Base-by-base conservation (phyloP, 2,113 vertebrate genomes). In the Canis aureus region DNA sequence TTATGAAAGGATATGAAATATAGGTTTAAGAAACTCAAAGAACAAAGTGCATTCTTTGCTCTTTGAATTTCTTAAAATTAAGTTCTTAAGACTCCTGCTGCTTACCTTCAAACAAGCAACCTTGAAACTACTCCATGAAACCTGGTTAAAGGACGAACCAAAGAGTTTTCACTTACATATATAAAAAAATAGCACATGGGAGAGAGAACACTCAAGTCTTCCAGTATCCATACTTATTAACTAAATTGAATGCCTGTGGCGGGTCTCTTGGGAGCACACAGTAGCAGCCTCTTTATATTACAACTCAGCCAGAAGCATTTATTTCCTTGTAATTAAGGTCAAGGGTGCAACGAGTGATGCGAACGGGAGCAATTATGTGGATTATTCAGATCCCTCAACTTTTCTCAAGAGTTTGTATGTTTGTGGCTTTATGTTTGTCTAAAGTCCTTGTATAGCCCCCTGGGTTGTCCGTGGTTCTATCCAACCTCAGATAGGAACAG, bases 41-140 rank as follows among this genome's bases (percentile, higher is more conserved):
- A 98, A 98, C 98, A 99, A 98, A 99, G 98, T 94, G 82, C 85
- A 8, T 0, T 96, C 97, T 91, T 66, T 27, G 93, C 94, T 98
- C 98, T 98, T 98, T 98, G 98, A 98, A 98, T 98, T 98, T 97
- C 98, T 99, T 98, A 95, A 99, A 98, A 98, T 98, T 98, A 98
- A 98, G 95, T 97, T 98, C 98, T 98, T 98, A 98, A 98, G 98
- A 98, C 98, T 83, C 97, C 96, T 96, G 97, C 98, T 97, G 86
- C 98, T 99, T 95, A 92, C 97, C 98, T 99, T 99, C 98, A 98
- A 97, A 94, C 97, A 98, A 95, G 96, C 98, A 98, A 98, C 98
- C 98, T 98, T 99, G 98, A 98, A 98, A 98, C 93, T 0, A 4
- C 97, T 97, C 96, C 97, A 2, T 32, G 69, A 97, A 98, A 97